Conservation (phyloP, 2,113 vertebrate species). For the Oncorhynchus gorbuscha region DNA sequence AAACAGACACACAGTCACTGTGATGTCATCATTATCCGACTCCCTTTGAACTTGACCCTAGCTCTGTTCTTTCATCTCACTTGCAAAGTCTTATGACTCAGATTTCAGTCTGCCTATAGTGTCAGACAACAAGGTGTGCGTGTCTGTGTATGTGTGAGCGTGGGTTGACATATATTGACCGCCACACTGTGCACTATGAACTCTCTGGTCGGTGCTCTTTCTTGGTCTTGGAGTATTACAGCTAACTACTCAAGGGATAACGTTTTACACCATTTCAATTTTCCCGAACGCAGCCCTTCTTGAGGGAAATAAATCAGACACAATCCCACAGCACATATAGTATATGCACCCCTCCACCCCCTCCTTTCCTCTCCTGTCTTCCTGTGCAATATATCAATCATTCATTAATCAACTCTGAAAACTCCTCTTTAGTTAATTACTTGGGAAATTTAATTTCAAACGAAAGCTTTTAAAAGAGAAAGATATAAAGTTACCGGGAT, state of each 20-base stretch:
- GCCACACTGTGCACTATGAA: slow-evolving; percentile 15
- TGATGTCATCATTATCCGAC: neutral
- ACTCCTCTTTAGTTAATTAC: slow-evolving; percentile 74
- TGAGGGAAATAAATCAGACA: slow-evolving; percentile 37
- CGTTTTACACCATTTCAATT: slow-evolving; percentile 30
- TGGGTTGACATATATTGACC: slow-evolving; percentile 19
- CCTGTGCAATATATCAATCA: slow-evolving; percentile 69
- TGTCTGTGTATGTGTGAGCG: neutral
- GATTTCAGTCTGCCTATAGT: neutral
- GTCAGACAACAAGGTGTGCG: neutral
- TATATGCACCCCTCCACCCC: neutral
- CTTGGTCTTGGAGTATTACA: neutral
- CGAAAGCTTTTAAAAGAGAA: slow-evolving; percentile 74
- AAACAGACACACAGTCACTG: slow-evolving; percentile 3
- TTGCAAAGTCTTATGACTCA: neutral
- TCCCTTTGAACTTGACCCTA: slow-evolving; percentile 3
- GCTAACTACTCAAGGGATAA: slow-evolving; percentile 18
- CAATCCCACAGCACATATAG: slow-evolving; percentile 16
- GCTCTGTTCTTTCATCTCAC: neutral
- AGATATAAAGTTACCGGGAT: slow-evolving; percentile 71
- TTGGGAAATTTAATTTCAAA: slow-evolving; percentile 70
- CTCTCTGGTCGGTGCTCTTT: slow-evolving; percentile 8
- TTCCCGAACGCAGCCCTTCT: slow-evolving; percentile 34
- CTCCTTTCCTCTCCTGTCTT: slow-evolving; percentile 23
- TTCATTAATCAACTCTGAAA: slow-evolving; percentile 74